Conservation (phyloP, 2,113 vertebrate species). For the Sterna hirundo region DNA sequence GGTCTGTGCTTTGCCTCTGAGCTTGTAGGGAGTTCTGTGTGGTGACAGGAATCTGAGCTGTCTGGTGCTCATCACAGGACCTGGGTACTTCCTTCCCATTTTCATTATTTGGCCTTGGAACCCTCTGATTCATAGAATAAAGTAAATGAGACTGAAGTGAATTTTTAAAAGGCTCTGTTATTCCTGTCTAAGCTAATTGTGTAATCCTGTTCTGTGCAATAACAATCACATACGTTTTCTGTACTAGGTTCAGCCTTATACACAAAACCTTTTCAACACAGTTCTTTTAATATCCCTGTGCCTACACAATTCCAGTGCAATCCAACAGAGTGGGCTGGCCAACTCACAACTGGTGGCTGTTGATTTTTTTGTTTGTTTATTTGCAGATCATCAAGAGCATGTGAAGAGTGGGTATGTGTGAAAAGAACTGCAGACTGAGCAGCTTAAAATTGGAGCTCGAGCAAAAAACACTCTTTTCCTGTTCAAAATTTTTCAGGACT, state of each 20-base stretch:
- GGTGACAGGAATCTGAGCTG: background rate
- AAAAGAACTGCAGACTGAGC: slow-evolving; percentile 73
- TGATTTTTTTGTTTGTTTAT: slow-evolving; percentile 75
- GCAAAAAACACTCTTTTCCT: slow-evolving; percentile 35
- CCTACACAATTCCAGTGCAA: slow-evolving; percentile 68
- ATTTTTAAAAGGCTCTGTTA: slow-evolving; percentile 17
- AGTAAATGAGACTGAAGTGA: slow-evolving; percentile 1
- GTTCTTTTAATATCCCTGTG: slow-evolving; percentile 67
- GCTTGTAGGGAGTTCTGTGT: background rate
- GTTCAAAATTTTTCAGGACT: slow-evolving; percentile 47
- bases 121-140: slow-evolving; percentile 2
- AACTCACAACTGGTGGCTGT: slow-evolving; percentile 71
- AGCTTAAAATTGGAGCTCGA: slow-evolving; percentile 69
- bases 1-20: background rate
- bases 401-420: slow-evolving; percentile 75
- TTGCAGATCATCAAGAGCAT: slow-evolving; percentile 75
- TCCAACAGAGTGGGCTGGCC: slow-evolving; percentile 66
- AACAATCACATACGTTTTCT: slow-evolving; percentile 67
- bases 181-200: slow-evolving; percentile 41
- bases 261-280: slow-evolving; percentile 63
- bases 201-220: slow-evolving; percentile 32
- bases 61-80: background rate
- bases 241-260: slow-evolving; percentile 56
- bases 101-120: background rate
- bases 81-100: background rate